Evolutionary conservation across 1,140 invertebrate species (phyloP).

Genomic region (Heliothis subflexa): DNA sequence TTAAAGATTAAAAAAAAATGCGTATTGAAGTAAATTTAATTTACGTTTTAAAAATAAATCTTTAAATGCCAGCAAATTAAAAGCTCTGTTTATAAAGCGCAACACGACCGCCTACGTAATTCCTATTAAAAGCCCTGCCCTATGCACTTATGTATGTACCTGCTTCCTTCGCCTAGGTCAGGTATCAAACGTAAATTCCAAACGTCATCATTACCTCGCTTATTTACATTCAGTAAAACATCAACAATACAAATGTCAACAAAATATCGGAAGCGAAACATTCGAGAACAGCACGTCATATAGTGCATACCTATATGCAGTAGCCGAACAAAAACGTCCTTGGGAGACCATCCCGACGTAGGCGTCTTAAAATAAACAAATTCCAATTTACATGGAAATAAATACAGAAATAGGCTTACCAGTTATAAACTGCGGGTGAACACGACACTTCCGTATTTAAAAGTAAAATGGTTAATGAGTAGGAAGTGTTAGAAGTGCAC

Average conservation of each 20-base stretch:
- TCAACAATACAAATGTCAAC: background rate
- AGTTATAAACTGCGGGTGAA: background rate
- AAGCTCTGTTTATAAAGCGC: background rate
- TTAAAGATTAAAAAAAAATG: too few species aligned
- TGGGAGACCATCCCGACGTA: conserved; percentile 47
- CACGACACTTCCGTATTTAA: conserved; percentile 17
- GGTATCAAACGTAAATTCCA: conserved; percentile 18
- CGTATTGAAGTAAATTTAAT: too few species aligned
- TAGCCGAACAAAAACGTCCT: conserved; percentile 60
- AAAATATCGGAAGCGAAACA: conserved; percentile 2
- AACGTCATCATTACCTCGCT: conserved; percentile 16
- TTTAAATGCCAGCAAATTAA: too few species aligned
- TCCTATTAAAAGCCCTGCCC: background rate
- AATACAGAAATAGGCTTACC: conserved; percentile 44
- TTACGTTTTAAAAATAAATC: too few species aligned
- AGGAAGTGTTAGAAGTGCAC: conserved; percentile 62
- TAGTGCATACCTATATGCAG: conserved; percentile 16
- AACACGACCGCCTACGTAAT: background rate
- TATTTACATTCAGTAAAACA: conserved; percentile 3
- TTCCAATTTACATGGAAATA: background rate
- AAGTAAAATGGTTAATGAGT: conserved; percentile 45
- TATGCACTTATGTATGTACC: background rate
- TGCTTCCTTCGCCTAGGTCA: conserved; percentile 32
- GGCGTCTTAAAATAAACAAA: conserved; percentile 32
- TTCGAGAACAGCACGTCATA: background rate